Conservation (phyloP, 1,140 invertebrate species). For the Sycophila sp. region DNA sequence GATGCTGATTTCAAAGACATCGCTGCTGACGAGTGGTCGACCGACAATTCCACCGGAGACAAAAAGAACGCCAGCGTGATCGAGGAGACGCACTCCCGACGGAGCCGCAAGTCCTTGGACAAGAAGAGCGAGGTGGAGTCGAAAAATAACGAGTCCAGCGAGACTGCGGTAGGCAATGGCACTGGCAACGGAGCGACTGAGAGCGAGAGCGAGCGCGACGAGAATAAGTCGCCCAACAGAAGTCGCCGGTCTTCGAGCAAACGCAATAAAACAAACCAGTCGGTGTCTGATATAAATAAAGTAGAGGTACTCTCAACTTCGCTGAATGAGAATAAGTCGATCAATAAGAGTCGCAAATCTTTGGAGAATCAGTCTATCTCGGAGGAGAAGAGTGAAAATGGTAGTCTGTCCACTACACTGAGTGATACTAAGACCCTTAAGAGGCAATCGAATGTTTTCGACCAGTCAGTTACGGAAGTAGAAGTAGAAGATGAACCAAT, state of each 20-base stretch:
- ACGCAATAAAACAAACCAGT: neutral
- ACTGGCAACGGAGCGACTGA: too few species aligned
- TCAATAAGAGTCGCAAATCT: neutral
- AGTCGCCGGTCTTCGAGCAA: neutral
- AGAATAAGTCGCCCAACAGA: neutral
- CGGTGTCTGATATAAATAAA: neutral
- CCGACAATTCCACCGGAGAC: constrained; percentile 14
- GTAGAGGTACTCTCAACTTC: neutral
- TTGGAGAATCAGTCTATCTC: neutral
- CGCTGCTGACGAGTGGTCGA: constrained; percentile 25
- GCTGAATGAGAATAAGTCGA: neutral
- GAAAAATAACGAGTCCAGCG: too few species aligned
- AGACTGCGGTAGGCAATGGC: too few species aligned
- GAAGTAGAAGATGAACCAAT: neutral
- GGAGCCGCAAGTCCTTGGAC: neutral
- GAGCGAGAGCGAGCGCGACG: neutral
- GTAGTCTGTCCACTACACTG: too few species aligned
- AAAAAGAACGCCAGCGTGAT: too few species aligned
- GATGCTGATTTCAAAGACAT: constrained; percentile 42
- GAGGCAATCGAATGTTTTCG: too few species aligned
- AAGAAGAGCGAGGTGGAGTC: neutral
- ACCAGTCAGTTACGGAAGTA: neutral
- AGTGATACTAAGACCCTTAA: too few species aligned
- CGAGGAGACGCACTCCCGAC: too few species aligned
- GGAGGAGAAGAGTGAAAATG: neutral